These are phyloP conservation scores for Rhinoderma darwinii DNA, from an alignment of 2,113 vertebrate species.

Conservation along the genomic window DNA sequence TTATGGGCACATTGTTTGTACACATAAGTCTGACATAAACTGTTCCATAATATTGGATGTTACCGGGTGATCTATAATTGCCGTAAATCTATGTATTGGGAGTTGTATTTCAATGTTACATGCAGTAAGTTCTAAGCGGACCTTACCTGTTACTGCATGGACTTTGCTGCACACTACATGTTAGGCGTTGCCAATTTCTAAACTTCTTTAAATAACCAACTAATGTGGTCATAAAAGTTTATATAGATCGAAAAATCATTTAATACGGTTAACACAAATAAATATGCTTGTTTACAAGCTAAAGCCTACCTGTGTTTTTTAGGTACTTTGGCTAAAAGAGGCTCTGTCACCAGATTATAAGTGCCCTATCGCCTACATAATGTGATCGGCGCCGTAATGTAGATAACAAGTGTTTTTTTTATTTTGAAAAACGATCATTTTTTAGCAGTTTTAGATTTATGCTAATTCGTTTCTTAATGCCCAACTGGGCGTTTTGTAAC, in stretches of 20 bases:
- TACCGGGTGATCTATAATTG: background rate
- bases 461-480: too few relatives aligned
- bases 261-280: background rate
- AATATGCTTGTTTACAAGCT: background rate
- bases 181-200: background rate
- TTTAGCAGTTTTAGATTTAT: too few relatives aligned
- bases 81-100: background rate
- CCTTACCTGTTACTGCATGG: background rate
- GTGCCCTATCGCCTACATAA: too few relatives aligned
- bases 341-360: too few relatives aligned
- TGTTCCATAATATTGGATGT: background rate
- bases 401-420: too few relatives aligned
- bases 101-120: background rate
- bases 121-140: background rate
- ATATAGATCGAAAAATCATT: too few relatives aligned
- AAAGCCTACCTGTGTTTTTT: background rate
- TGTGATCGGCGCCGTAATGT: too few relatives aligned
- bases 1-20: background rate
- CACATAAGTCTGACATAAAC: background rate
- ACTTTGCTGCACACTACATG: background rate
- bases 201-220: background rate
- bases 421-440: too few relatives aligned
- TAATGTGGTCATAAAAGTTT: constrained; percentile 8
- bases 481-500: too few relatives aligned
- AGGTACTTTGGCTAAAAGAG: background rate